Conservation (phyloP, 2,797 vertebrate species). For the Psittacula echo region DNA sequence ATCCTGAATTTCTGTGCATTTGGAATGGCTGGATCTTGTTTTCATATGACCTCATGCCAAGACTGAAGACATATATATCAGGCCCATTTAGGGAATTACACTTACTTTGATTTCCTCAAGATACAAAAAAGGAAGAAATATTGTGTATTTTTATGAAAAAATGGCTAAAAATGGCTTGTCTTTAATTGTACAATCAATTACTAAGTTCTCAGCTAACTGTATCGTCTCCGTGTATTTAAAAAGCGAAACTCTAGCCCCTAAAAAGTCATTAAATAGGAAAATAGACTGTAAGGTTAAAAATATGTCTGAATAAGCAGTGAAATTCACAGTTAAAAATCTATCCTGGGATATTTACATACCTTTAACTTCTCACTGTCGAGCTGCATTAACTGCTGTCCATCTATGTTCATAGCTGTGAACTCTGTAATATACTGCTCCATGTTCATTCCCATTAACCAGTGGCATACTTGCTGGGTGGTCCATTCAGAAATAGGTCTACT, state of each 20-base stretch:
- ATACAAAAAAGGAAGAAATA: not conserved
- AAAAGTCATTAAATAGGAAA: not conserved
- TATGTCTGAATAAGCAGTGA: not conserved
- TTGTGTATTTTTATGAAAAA: not conserved
- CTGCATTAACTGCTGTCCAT: slow-evolving; percentile 86
- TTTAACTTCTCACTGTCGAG: slow-evolving; percentile 90
- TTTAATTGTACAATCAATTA: not conserved
- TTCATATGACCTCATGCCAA: not conserved
- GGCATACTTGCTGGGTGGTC: slow-evolving; percentile 90
- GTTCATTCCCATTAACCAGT: slow-evolving; percentile 91
- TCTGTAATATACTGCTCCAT: slow-evolving; percentile 90
- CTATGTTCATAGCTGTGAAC: slow-evolving; percentile 85
- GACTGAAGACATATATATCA: not conserved
- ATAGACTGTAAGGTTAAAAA: not conserved
- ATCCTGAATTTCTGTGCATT: not conserved
- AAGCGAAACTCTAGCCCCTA: not conserved
- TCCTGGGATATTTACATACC: slow-evolving; percentile 68
- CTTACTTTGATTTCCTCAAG: not conserved
- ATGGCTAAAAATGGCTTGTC: not conserved
- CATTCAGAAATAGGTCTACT: slow-evolving; percentile 87
- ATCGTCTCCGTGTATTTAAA: not conserved
- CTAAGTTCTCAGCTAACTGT: not conserved
- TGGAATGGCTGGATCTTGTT: not conserved
- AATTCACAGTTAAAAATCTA: not conserved
- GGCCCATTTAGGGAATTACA: not conserved